These are phyloP conservation scores for Pomacea canaliculata DNA, from an alignment of 2,888 invertebrate genomes.

Conservation along the genomic window DNA sequence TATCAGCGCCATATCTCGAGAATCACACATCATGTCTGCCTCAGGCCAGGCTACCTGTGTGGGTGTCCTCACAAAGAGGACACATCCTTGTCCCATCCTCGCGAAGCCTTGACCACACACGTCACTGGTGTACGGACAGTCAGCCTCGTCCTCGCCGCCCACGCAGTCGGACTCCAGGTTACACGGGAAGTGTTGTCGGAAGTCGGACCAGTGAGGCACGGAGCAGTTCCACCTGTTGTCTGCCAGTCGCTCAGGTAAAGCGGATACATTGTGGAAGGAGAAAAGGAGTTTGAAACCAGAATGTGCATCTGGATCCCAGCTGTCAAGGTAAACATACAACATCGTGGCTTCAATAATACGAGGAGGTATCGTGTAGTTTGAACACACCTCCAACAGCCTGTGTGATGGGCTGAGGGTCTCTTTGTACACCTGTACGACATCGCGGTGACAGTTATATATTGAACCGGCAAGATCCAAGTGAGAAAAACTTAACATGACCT, in stretches of 20 bases:
- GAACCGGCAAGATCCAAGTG: too few species aligned
- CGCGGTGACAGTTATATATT: too few species aligned
- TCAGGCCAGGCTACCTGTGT: not conserved
- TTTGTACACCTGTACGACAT: too few species aligned
- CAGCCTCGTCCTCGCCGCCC: not conserved
- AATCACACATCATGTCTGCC: not conserved
- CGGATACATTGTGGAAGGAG: not conserved
- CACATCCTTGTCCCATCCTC: not conserved
- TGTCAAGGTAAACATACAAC: not conserved
- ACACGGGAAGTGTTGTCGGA: conserved; percentile 3
- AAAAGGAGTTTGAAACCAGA: conserved; percentile 1
- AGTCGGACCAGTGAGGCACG: conserved; percentile 3
- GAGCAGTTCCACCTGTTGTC: conserved; percentile 12
- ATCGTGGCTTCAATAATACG: not conserved
- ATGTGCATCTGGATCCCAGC: too few species aligned
- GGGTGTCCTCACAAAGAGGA: not conserved
- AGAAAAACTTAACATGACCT: too few species aligned
- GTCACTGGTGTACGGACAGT: not conserved
- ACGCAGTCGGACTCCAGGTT: conserved; percentile 1
- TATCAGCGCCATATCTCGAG: not conserved
- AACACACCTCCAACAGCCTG: too few species aligned
- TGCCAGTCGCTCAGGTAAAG: not conserved
- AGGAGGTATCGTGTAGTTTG: not conserved
- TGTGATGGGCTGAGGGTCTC: too few species aligned
- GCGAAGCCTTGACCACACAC: not conserved